phyloP scores from a whole-genome alignment of 2,888 invertebrate genomes.

The Aproaerema taeniolella region DNA sequence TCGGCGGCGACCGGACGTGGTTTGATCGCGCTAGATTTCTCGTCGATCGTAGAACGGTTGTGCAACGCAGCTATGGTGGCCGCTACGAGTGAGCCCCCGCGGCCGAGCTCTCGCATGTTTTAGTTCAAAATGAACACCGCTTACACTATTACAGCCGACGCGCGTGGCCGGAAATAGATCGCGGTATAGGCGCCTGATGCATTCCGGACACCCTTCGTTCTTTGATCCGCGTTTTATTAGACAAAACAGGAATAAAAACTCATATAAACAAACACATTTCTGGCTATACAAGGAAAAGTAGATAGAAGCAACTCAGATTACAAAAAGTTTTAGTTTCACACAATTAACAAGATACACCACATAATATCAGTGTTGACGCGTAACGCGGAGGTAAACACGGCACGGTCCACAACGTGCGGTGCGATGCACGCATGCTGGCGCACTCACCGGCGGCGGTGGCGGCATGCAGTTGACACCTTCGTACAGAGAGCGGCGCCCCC shows the following conservation, averaged over 20 bases:
- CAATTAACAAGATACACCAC: no score
- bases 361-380: no score
- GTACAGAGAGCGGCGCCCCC: slow-evolving; percentile 50
- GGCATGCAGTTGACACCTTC: slow-evolving; percentile 65
- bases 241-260: slow-evolving; percentile 31
- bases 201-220: slow-evolving; percentile 59
- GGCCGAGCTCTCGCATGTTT: slow-evolving; percentile 75
- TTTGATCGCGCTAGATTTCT: slow-evolving; percentile 50
- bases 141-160: slow-evolving; percentile 64
- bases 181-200: slow-evolving; percentile 58
- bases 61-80: slow-evolving; percentile 72
- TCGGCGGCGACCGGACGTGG: slow-evolving; percentile 42
- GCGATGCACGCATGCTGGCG: slow-evolving; percentile 43
- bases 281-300: slow-evolving; percentile 3
- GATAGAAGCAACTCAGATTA: no score
- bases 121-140: slow-evolving; percentile 67
- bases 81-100: slow-evolving; percentile 79
- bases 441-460: slow-evolving; percentile 52
- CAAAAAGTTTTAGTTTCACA: no score
- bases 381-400: no score
- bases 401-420: slow-evolving; percentile 37
- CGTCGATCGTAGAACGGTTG: slow-evolving; percentile 56
- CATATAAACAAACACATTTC: slow-evolving; percentile 19
- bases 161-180: slow-evolving; percentile 73
- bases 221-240: slow-evolving; percentile 52